These are phyloP conservation scores for Cryptus viduatorius DNA, from an alignment of 2,888 invertebrate species.

Conservation along the genomic window DNA sequence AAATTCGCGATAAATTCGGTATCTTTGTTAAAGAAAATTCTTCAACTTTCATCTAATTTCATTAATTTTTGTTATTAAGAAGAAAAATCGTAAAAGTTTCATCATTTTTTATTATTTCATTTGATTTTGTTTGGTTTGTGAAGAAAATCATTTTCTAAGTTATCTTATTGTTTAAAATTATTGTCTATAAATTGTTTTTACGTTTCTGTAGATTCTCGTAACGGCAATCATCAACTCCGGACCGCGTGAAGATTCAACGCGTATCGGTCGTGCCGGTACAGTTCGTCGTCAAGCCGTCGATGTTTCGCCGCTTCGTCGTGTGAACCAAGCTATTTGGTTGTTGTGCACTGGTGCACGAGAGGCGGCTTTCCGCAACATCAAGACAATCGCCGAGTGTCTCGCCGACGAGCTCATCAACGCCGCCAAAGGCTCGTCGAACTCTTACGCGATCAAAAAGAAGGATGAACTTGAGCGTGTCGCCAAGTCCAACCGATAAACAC, in stretches of 20 bases:
- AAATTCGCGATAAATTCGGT: background rate
- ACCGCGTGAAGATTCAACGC: constrained; percentile 99
- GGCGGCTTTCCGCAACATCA: constrained; percentile 99
- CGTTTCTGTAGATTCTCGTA: constrained; percentile 91
- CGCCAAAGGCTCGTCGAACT: constrained; percentile 99
- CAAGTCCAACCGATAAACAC: constrained; percentile 99
- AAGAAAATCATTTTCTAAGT: background rate
- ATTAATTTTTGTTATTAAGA: no score
- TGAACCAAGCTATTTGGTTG: constrained; percentile 99
- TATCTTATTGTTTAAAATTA: background rate
- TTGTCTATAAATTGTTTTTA: background rate
- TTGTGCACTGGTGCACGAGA: constrained; percentile 99
- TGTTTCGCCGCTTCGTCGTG: constrained; percentile 98
- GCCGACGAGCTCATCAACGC: constrained; percentile 99
- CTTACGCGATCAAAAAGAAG: constrained; percentile 99
- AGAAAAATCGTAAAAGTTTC: no score
- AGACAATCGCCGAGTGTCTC: constrained; percentile 99
- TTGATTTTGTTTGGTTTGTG: background rate
- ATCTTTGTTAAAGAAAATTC: background rate
- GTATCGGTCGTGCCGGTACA: constrained; percentile 99
- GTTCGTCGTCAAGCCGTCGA: constrained; percentile 99
- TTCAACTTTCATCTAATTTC: no score
- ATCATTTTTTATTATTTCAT: background rate
- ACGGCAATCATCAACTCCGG: constrained; percentile 99
- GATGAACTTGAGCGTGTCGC: constrained; percentile 99